Conservation (phyloP, 2,888 invertebrate species). For the Crossocerus cetratus region DNA sequence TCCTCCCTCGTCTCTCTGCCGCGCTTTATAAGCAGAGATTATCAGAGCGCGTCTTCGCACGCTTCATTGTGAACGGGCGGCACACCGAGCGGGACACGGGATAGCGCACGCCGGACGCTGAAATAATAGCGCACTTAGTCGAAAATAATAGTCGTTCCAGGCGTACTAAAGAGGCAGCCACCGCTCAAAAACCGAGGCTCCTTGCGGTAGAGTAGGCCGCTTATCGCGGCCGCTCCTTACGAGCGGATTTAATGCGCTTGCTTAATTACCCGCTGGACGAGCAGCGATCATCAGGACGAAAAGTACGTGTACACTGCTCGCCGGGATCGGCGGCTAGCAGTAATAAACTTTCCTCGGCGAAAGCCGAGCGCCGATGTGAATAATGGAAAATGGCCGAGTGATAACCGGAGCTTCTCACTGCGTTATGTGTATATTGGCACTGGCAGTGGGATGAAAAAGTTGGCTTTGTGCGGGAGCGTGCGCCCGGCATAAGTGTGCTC, state of each 20-base stretch:
- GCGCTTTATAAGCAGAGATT: conserved; percentile 6
- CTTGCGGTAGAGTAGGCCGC: conserved; percentile 20
- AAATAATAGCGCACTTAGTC: conserved; percentile 25
- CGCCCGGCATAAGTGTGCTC: conserved; percentile 15
- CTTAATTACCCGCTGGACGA: conserved; percentile 25
- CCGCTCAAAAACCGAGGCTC: conserved; percentile 17
- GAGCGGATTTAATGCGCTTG: conserved; percentile 32
- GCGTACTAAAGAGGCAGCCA: conserved; percentile 8
- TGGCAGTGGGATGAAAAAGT: no score
- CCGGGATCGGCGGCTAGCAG: not conserved
- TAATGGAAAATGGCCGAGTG: no score
- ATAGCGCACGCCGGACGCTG: conserved; percentile 5
- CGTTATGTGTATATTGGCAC: no score
- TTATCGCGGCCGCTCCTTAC: conserved; percentile 26
- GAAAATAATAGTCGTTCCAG: conserved; percentile 29
- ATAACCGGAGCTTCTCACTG: no score
- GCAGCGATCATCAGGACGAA: no score
- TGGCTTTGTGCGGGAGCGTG: conserved; percentile 16
- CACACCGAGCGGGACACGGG: not conserved
- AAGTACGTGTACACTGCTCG: no score
- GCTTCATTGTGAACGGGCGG: conserved; percentile 20
- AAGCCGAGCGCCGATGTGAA: conserved; percentile 2
- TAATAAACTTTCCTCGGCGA: conserved; percentile 12
- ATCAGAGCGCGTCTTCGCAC: conserved; percentile 23
- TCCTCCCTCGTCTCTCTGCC: not conserved